Percentiles rank a stretch among this genome's conserved stretches.
Conservation (phyloP, 2,888 invertebrate genomes). For the Agriotes lineatus region DNA sequence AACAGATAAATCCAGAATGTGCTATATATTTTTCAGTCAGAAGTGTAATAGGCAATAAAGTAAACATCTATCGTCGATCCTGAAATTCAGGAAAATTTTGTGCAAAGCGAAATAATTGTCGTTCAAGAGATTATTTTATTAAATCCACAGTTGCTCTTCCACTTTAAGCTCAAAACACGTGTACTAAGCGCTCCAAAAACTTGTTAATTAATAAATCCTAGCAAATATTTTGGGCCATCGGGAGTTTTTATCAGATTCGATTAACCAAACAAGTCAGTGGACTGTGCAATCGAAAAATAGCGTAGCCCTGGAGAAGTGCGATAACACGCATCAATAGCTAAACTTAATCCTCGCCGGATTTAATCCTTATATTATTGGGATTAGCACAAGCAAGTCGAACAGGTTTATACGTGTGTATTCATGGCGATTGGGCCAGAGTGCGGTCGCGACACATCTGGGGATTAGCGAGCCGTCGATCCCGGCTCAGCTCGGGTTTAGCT, state of each 20-base stretch:
- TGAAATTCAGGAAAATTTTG: no score
- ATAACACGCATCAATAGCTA: slow-evolving; percentile 66
- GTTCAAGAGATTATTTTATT: no score
- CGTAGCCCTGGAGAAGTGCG: slow-evolving; percentile 61
- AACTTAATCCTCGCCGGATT: slow-evolving; percentile 64
- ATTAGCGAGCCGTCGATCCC: slow-evolving; percentile 71
- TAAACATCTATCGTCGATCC: no score
- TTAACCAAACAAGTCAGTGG: slow-evolving; percentile 35
- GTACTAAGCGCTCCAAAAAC: background rate
- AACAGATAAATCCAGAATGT: no score
- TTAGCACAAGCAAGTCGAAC: slow-evolving; percentile 61
- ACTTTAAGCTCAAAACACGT: no score
- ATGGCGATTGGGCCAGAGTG: slow-evolving; percentile 68
- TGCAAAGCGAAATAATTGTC: no score
- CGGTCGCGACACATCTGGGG: slow-evolving; percentile 75
- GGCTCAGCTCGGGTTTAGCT: slow-evolving; percentile 58
- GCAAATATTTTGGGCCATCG: slow-evolving; percentile 1
- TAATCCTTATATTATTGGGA: slow-evolving; percentile 66
- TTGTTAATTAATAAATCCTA: background rate
- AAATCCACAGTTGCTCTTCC: no score
- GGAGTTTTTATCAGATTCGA: slow-evolving; percentile 25
- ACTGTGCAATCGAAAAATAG: slow-evolving; percentile 39
- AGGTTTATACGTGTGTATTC: slow-evolving; percentile 63
- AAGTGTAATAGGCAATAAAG: no score
- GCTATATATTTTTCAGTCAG: no score